A percentile compares a stretch with the other conserved stretches of the same genome.
Evolutionary conservation across 2,797 vertebrate genomes (phyloP).

Genomic region (Phoxinus dragarum): DNA sequence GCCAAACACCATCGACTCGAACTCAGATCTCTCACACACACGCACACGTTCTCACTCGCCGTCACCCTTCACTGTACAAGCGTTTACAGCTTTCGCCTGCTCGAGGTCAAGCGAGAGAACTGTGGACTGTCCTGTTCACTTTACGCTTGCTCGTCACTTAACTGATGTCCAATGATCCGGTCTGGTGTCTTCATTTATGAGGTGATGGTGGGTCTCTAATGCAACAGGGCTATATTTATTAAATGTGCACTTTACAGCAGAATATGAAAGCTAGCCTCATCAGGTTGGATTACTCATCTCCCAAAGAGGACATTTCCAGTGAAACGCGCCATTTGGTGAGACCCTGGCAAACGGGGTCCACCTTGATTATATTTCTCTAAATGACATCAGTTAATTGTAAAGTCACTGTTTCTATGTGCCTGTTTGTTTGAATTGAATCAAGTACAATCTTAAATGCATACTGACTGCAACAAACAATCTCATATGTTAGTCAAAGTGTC

Average conservation of each 20-base stretch:
- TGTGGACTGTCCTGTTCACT: slow-evolving; percentile 49
- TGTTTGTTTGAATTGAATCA: slow-evolving; percentile 1
- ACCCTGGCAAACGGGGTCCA: slow-evolving; percentile 37
- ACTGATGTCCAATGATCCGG: slow-evolving; percentile 66
- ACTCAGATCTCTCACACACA: not conserved
- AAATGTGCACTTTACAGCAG: slow-evolving; percentile 58
- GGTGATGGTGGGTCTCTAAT: slow-evolving; percentile 44
- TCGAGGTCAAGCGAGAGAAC: slow-evolving; percentile 19
- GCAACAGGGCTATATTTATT: slow-evolving; percentile 58
- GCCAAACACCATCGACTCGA: slow-evolving; percentile 62
- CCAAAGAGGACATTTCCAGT: slow-evolving; percentile 48
- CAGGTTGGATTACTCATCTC: slow-evolving; percentile 40
- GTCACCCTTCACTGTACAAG: slow-evolving; percentile 46
- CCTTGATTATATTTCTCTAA: slow-evolving; percentile 31
- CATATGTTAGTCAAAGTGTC: not conserved
- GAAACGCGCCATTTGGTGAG: slow-evolving; percentile 26
- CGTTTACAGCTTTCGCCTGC: slow-evolving; percentile 50
- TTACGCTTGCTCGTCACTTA: slow-evolving; percentile 70
- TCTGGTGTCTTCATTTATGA: slow-evolving; percentile 48
- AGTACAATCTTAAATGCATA: slow-evolving; percentile 6
- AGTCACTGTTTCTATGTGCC: slow-evolving; percentile 25
- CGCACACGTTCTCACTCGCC: not conserved
- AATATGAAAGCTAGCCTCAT: slow-evolving; percentile 37
- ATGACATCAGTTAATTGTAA: slow-evolving; percentile 34
- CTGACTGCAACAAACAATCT: not conserved